Conservation (phyloP, 2,113 vertebrate species). For the Ivindomyrus marchei region DNA sequence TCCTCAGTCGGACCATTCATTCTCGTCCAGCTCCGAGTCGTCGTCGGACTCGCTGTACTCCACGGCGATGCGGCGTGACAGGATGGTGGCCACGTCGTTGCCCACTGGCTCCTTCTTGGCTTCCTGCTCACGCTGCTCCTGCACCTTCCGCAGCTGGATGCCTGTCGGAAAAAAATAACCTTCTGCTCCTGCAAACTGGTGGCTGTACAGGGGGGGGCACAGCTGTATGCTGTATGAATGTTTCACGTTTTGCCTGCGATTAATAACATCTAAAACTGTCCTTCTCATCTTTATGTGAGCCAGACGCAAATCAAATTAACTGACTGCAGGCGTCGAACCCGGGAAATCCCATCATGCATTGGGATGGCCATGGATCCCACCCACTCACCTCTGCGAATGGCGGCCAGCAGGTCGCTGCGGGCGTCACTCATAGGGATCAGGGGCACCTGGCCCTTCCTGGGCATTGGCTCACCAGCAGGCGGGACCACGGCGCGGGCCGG, state of each 20-base stretch:
- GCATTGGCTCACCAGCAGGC: conserved; percentile 31
- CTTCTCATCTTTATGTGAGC: neutral
- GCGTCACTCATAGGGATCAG: conserved; percentile 86
- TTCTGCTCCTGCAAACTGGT: neutral
- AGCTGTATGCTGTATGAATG: neutral
- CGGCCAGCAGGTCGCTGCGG: conserved; percentile 81
- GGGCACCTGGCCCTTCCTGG: conserved; percentile 67
- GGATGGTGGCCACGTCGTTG: conserved; percentile 85
- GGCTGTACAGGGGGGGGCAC: neutral
- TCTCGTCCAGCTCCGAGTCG: conserved; percentile 86
- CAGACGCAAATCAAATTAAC: neutral
- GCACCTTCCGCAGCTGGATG: conserved; percentile 89
- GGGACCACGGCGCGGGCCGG: conserved; percentile 53
- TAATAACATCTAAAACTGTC: neutral
- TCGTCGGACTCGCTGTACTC: conserved; percentile 93
- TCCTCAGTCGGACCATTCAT: conserved; percentile 83
- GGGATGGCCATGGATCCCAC: conserved; percentile 8
- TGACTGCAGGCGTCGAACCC: neutral
- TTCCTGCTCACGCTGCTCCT: conserved; percentile 87
- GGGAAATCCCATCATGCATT: neutral
- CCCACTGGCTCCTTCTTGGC: conserved; percentile 85
- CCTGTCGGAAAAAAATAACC: conserved; percentile 49
- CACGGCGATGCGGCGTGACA: conserved; percentile 83
- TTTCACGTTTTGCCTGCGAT: neutral
- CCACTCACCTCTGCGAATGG: conserved; percentile 79